These are phyloP conservation scores for Seira sanloemensis DNA, from an alignment of 2,888 invertebrate species.

Conservation along the genomic window DNA sequence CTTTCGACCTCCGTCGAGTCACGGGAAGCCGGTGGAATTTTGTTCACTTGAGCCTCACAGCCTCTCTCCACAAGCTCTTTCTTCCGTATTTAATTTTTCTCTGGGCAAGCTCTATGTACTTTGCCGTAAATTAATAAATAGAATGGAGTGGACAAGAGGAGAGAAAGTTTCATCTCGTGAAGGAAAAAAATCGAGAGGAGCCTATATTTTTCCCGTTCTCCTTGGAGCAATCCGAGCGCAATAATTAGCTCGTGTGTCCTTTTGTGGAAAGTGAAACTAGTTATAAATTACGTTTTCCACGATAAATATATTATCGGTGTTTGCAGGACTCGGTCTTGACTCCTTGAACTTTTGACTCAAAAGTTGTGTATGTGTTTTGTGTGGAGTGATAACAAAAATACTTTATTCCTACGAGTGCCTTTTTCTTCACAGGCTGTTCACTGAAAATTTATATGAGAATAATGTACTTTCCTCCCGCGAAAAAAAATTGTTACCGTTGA, in stretches of 20 bases:
- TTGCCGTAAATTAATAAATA: neutral
- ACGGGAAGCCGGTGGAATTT: no score
- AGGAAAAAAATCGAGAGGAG: neutral
- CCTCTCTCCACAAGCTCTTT: no score
- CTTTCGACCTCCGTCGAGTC: no score
- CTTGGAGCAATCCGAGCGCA: neutral
- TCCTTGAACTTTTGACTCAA: neutral
- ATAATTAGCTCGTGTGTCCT: neutral
- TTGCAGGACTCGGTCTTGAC: neutral
- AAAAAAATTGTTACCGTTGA: slow-evolving; percentile 22
- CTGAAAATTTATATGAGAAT: no score
- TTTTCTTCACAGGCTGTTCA: no score
- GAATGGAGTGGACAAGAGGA: neutral
- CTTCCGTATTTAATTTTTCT: no score
- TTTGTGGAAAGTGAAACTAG: neutral
- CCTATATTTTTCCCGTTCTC: neutral
- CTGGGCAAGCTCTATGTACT: neutral
- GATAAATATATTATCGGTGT: neutral
- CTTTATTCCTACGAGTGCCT: no score
- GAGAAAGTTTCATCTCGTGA: no score
- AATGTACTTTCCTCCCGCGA: no score
- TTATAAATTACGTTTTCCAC: neutral
- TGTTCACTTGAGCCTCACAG: no score
- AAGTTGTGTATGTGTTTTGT: neutral
- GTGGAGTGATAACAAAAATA: no score